Conservation (phyloP, 2,797 vertebrate genomes). For the Australoheros facetus region DNA sequence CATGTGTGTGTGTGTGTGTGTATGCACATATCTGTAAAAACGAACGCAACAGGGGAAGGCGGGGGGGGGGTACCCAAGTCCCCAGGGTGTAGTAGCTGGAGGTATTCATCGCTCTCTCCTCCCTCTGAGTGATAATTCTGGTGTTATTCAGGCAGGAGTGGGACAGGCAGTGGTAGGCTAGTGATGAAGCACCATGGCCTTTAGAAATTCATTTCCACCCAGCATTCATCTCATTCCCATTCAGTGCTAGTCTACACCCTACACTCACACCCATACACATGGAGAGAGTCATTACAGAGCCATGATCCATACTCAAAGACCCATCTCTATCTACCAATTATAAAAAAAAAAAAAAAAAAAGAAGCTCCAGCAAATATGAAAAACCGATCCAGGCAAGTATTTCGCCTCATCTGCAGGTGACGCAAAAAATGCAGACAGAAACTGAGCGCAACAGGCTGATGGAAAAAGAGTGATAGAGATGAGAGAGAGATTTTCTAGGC, state of each 20-base stretch:
- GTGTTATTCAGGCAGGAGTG: slow-evolving; percentile 78
- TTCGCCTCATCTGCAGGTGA: slow-evolving; percentile 20
- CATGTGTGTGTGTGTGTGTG: slow-evolving; percentile 20
- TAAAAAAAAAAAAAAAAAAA: slow-evolving; percentile 20
- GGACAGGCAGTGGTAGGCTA: slow-evolving; percentile 73
- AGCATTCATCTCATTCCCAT: slow-evolving; percentile 86
- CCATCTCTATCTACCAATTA: slow-evolving; percentile 53
- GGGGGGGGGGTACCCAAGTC: slow-evolving; percentile 72
- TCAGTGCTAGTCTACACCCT: slow-evolving; percentile 71
- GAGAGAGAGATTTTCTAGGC: slow-evolving; percentile 30
- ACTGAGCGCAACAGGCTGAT: slow-evolving; percentile 5
- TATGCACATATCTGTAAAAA: neutral
- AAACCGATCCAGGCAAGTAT: slow-evolving; percentile 34
- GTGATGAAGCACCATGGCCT: slow-evolving; percentile 84
- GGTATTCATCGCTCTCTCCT: slow-evolving; percentile 83
- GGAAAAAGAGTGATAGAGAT: slow-evolving; percentile 33
- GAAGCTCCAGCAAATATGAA: slow-evolving; percentile 41
- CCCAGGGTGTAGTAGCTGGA: slow-evolving; percentile 75
- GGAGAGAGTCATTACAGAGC: slow-evolving; percentile 64
- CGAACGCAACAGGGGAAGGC: slow-evolving; percentile 46
- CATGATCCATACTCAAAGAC: slow-evolving; percentile 69
- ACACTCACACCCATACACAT: slow-evolving; percentile 54
- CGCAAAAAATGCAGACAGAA: slow-evolving; percentile 10
- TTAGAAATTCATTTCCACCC: slow-evolving; percentile 88
- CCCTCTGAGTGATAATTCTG: slow-evolving; percentile 77